Evolutionary conservation across 2,888 invertebrate species (phyloP).

Genomic region (Sarcophaga caerulescens): DNA sequence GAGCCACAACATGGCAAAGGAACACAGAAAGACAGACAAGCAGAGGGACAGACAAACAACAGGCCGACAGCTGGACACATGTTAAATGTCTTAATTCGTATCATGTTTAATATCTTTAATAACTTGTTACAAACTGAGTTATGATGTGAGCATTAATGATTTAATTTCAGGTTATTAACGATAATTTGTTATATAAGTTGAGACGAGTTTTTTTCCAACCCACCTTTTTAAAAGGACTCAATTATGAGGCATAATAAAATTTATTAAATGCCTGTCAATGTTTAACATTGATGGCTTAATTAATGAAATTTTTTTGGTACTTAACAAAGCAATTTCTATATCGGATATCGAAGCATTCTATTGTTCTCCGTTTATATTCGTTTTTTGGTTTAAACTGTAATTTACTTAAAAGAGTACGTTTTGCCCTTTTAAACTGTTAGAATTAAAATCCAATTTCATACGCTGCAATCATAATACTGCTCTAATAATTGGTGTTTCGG

Average conservation of each 20-base stretch:
- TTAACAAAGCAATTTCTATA: too few relatives aligned
- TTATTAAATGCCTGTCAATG: background rate
- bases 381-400: too few relatives aligned
- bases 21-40: background rate
- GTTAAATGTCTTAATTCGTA: conserved; percentile 66
- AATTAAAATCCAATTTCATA: too few relatives aligned
- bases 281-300: too few relatives aligned
- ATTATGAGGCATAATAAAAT: background rate
- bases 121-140: conserved; percentile 64
- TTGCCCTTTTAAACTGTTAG: too few relatives aligned
- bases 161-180: conserved; percentile 57
- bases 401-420: too few relatives aligned
- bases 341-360: too few relatives aligned
- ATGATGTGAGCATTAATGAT: conserved; percentile 63
- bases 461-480: too few relatives aligned
- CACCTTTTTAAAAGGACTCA: background rate
- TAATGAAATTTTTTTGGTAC: too few relatives aligned
- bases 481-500: too few relatives aligned
- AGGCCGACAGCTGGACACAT: conserved; percentile 17
- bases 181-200: conserved; percentile 61
- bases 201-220: background rate
- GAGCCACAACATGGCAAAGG: background rate
- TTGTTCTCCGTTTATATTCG: too few relatives aligned
- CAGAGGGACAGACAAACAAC: background rate
- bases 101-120: conserved; percentile 52